Conservation (phyloP, 2,888 invertebrate genomes). For the Neoscelio sp. region DNA sequence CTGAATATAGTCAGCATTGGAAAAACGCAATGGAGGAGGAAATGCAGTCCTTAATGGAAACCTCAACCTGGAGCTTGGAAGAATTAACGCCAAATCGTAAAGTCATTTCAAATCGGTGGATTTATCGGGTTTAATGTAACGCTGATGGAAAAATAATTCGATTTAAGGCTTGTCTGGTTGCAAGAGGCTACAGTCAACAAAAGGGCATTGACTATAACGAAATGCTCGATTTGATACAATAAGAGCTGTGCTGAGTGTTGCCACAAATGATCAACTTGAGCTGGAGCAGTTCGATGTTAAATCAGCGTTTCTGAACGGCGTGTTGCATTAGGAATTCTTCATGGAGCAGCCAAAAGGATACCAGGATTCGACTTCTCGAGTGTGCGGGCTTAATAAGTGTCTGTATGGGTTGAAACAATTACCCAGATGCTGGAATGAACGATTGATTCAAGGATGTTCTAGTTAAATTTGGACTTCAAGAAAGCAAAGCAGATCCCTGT, state of each 20-base stretch:
- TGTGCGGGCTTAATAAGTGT: too few relatives aligned
- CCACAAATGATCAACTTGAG: slow-evolving; percentile 29
- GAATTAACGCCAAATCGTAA: slow-evolving; percentile 11
- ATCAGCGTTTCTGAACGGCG: slow-evolving; percentile 44
- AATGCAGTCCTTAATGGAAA: slow-evolving; percentile 22
- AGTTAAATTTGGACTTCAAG: slow-evolving; percentile 15
- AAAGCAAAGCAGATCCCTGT: slow-evolving; percentile 42
- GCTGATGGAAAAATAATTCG: background rate
- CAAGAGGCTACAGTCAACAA: slow-evolving; percentile 64
- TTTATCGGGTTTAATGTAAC: slow-evolving; percentile 16
- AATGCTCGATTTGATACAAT: slow-evolving; percentile 72
- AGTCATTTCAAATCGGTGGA: slow-evolving; percentile 32
- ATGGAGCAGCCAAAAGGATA: slow-evolving; percentile 39
- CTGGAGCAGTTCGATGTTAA: slow-evolving; percentile 53
- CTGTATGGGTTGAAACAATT: slow-evolving; percentile 37
- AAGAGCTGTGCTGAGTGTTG: slow-evolving; percentile 22
- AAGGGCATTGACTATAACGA: slow-evolving; percentile 67
- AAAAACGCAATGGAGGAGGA: slow-evolving; percentile 32
- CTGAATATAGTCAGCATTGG: slow-evolving; percentile 10
- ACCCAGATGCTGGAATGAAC: slow-evolving; percentile 35
- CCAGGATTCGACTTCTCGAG: too few relatives aligned
- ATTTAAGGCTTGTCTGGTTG: slow-evolving; percentile 32
- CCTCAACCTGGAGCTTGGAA: slow-evolving; percentile 28
- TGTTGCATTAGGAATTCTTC: slow-evolving; percentile 35
- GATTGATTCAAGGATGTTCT: slow-evolving; percentile 26